Conservation (phyloP, 1,140 invertebrate species). For the Ceratina australensis region DNA sequence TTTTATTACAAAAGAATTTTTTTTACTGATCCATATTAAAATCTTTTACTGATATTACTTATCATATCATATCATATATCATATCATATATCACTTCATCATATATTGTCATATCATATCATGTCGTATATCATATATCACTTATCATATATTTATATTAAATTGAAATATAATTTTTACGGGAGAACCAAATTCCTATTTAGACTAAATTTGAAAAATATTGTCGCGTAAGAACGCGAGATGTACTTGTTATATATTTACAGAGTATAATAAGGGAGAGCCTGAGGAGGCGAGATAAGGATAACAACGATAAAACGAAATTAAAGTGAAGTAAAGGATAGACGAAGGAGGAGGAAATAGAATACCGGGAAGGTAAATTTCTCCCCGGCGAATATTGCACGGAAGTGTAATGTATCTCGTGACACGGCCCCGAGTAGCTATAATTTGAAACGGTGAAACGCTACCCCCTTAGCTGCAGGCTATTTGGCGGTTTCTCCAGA, state of each 20-base stretch:
- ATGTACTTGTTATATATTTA: background rate
- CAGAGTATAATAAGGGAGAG: background rate
- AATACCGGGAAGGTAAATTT: constrained; percentile 5
- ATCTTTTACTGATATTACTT: too few species aligned
- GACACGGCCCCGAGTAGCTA: background rate
- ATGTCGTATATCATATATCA: too few species aligned
- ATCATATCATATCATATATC: too few species aligned
- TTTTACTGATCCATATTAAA: too few species aligned
- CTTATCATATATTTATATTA: too few species aligned
- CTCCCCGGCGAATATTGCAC: constrained; percentile 7
- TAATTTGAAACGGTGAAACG: constrained; percentile 44
- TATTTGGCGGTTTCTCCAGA: constrained; percentile 60
- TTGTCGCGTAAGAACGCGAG: background rate
- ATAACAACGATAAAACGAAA: background rate
- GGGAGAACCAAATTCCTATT: too few species aligned
- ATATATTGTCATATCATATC: too few species aligned
- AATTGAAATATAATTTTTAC: too few species aligned
- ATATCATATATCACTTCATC: too few species aligned
- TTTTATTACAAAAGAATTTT: too few species aligned
- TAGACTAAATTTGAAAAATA: background rate
- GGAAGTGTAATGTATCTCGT: constrained; percentile 1
- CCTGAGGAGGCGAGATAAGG: background rate
- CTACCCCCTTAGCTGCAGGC: constrained; percentile 32
- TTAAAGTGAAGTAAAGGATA: background rate
- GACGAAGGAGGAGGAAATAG: background rate